Evolutionary conservation across 37 sponge, comb jelly and placozoan species (phyloP).

Genomic region (Halichondria panicea): DNA sequence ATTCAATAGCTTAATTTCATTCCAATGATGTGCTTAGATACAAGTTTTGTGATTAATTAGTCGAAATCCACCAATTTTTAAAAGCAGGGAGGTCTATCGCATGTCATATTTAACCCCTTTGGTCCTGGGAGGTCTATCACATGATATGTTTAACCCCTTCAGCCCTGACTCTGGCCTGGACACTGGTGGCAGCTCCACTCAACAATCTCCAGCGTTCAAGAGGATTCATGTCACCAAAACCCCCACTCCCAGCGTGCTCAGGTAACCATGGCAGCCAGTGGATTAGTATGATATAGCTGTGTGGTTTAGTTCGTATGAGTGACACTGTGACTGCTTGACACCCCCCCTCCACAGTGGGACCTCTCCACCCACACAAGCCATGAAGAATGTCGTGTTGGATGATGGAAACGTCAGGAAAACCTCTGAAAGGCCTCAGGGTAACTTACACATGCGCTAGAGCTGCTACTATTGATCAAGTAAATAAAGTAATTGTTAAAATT

Average conservation of each 20-base stretch:
- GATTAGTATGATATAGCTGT: neutral
- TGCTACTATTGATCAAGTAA: neutral
- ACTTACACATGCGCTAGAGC: neutral
- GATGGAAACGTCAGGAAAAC: conserved; percentile 58
- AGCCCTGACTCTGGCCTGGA: conserved; percentile 52
- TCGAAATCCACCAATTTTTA: neutral
- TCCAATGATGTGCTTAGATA: too few relatives aligned
- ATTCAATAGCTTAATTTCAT: too few relatives aligned
- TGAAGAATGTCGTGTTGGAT: conserved; percentile 48
- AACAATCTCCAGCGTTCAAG: conserved; percentile 77
- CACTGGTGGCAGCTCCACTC: conserved; percentile 16
- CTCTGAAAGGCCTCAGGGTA: conserved; percentile 47
- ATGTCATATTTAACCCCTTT: too few relatives aligned
- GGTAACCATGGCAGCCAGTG: neutral
- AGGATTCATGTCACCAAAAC: conserved; percentile 39
- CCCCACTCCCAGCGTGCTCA: conserved; percentile 29
- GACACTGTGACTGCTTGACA: too few relatives aligned
- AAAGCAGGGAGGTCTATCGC: neutral
- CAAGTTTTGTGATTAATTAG: too few relatives aligned
- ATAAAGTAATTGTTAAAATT: conserved; percentile 4
- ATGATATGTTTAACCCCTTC: neutral
- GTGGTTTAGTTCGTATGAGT: too few relatives aligned
- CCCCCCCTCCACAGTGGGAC: too few relatives aligned
- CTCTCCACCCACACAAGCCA: conserved; percentile 62
- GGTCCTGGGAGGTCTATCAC: too few relatives aligned